Evolutionary conservation across 1,140 invertebrate genomes (phyloP), one percentile per base, ranked within the genome.

Genomic region (Proctacanthus coquilletti): DNA sequence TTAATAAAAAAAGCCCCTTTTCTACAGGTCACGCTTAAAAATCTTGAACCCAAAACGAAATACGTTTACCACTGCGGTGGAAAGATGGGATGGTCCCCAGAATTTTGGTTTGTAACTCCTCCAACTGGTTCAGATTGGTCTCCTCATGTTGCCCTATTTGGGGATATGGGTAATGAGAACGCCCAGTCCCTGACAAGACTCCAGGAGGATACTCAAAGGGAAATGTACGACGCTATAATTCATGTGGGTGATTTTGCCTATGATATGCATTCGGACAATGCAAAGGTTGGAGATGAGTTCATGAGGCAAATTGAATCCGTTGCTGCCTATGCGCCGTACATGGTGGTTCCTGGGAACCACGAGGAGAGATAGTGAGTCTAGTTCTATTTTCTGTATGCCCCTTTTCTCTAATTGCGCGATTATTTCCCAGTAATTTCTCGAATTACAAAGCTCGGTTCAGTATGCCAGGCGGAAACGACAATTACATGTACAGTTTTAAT

Each of bases 241-340:
- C 92, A 97, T 66, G 84, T 93, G 41, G 92, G 91, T 1, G 89
- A 94, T 70, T 86, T 97, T 68, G 92, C 91, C 1, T 98, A 97
- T 65, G 84, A 97, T 59, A 85, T 98, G 82, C 65, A 89, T 62
- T 66, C 73, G 2, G 62, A 84, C 38, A 64, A 88, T 56, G 86
- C 75, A 2, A 55, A 60, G 32, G 72, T 86, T 34, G 89, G 89
- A 0, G 85, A 94, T 65, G 74, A 80, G 57, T 95, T 92, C 61
- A 91, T 94, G 85, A 69, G 75, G 20, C 81, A 87, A 65, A 80
- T 95, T 43, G 74, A 93, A 63, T 70, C 80, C 2, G 66, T 93
- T 32, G 85, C 91, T 31, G 83, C 82, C 20, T 77, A 80, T 60
- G 64, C 92, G 38, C 88, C 89, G 1, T 95, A 95, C 54, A 92